Evolutionary conservation across 2,113 vertebrate species (phyloP), one percentile per base, ranked within the genome.

Genomic region (Pipra filicauda): DNA sequence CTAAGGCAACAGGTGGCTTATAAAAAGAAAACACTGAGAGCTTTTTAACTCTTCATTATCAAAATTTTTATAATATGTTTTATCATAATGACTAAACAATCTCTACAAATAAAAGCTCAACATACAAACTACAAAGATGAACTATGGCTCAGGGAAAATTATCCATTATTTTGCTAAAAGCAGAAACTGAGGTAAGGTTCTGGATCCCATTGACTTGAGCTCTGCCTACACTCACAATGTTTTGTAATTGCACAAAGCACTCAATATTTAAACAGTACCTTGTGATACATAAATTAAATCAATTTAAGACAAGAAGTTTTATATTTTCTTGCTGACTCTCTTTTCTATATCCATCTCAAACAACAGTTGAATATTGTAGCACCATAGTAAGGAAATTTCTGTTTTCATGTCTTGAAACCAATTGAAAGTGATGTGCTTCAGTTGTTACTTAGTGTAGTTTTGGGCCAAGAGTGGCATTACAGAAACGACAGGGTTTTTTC

Each of bases 1-100:
- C 93, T 95, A 95, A 97, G 96, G 96, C 97, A 97, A 98, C 97
- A 98, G 97, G 98, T 98, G 98, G 97, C 97, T 98, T 97, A 97
- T 96, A 98, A 98, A 97, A 98, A 96, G 95, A 97, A 97, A 97
- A 97, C 94, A 98, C 59, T 92, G 64, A 92, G 76, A 95, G 91
- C 74, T 97, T 97, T 97, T 97, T 97, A 98, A 96, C 93, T 97
- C 95, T 97, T 98, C 91, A 97, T 91, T 90, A 97, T 80, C 96
- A 97, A 96, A 46, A 88, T 70, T 96, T 97, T 97, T 88, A 89
- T 89, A 94, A 70, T 51, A 91, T 75, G 83, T 89, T 93, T 96
- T 96, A 90, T 78, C 74, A 86, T 65, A 95, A 91, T 73, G 85
- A 96, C 92, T 95, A 93, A 76, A 95, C 90, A 95, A 91, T 91